Evolutionary conservation across 2,888 invertebrate species (phyloP).

Genomic region (Pseudococcus jackbeardsleyi): DNA sequence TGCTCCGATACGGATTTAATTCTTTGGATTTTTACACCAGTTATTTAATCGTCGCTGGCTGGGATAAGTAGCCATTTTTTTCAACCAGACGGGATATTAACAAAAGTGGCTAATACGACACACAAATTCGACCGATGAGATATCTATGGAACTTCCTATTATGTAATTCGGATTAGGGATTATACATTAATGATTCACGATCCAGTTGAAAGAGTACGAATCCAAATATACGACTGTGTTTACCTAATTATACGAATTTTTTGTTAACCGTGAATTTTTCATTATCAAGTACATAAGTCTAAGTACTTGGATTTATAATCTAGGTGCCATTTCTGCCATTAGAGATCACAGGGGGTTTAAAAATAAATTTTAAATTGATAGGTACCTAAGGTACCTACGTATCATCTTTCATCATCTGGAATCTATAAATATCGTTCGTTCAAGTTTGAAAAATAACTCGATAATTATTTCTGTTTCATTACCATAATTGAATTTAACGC

Average conservation of each 20-base stretch:
- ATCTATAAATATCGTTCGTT: neutral
- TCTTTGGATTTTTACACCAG: neutral
- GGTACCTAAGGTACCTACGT: neutral
- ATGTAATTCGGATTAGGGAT: slow-evolving; percentile 47
- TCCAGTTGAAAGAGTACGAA: neutral
- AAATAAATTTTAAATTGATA: neutral
- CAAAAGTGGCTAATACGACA: neutral
- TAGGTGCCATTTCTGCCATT: neutral
- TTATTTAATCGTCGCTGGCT: neutral
- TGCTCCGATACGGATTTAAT: slow-evolving; percentile 11
- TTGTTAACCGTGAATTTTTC: slow-evolving; percentile 30
- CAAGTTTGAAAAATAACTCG: neutral
- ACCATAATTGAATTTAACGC: slow-evolving; percentile 43
- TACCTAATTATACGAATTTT: neutral
- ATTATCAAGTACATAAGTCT: neutral
- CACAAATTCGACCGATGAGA: neutral
- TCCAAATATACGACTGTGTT: neutral
- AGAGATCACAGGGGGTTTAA: neutral
- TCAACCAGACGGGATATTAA: neutral
- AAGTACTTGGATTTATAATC: neutral
- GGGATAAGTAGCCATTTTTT: neutral
- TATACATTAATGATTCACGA: slow-evolving; percentile 2
- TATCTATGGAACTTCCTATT: slow-evolving; percentile 10
- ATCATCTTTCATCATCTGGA: neutral
- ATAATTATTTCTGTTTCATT: slow-evolving; percentile 15